These are phyloP conservation scores for Dysdera silvatica DNA, from an alignment of 1,140 invertebrate genomes.

Conservation along the genomic window DNA sequence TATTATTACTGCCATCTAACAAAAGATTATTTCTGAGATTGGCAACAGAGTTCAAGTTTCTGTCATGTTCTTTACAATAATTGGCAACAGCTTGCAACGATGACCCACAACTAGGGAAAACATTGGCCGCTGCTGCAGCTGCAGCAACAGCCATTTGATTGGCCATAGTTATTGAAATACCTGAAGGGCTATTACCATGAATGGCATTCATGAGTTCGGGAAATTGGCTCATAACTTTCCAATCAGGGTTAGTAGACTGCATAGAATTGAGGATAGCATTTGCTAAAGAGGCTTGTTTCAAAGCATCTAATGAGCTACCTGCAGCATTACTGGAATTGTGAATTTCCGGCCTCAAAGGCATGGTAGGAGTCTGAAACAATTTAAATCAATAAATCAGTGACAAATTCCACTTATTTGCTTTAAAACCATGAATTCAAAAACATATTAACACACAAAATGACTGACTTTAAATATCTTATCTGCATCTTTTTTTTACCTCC, in stretches of 20 bases:
- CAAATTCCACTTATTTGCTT: not conserved
- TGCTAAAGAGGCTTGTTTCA: slow-evolving; percentile 24
- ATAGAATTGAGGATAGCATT: slow-evolving; percentile 22
- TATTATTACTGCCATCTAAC: too few relatives aligned
- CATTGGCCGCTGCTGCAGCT: slow-evolving; percentile 18
- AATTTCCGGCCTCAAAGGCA: slow-evolving; percentile 5
- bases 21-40: too few relatives aligned
- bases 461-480: too few relatives aligned
- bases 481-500: too few relatives aligned
- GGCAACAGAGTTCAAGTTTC: too few relatives aligned
- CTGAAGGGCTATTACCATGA: not conserved
- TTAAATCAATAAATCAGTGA: too few relatives aligned
- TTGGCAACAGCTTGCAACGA: slow-evolving; percentile 18
- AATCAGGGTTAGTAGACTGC: slow-evolving; percentile 19
- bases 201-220: slow-evolving; percentile 18
- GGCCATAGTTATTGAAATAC: too few relatives aligned
- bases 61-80: slow-evolving; percentile 5
- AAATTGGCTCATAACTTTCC: slow-evolving; percentile 22
- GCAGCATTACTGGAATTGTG: slow-evolving; percentile 6
- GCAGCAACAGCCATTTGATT: slow-evolving; percentile 11
- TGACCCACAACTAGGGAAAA: slow-evolving; percentile 4
- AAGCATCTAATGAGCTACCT: slow-evolving; percentile 15
- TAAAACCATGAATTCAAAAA: not conserved
- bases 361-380: not conserved
- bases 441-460: too few relatives aligned